Evolutionary conservation across 2,888 invertebrate genomes (phyloP).

Genomic region (Lepetodrilus schrolli): DNA sequence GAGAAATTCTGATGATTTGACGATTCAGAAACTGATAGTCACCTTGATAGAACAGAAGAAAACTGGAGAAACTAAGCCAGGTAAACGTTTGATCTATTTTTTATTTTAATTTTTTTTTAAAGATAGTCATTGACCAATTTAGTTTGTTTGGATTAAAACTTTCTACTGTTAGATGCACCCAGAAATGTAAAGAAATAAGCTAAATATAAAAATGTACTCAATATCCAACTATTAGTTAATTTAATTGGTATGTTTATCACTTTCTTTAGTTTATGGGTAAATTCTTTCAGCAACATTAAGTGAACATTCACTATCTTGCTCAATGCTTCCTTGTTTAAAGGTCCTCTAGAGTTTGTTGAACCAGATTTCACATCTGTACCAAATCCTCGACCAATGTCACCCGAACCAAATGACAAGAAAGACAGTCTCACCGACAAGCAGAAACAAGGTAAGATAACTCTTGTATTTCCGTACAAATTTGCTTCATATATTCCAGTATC

Average conservation of each 20-base stretch:
- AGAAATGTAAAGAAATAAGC: too few species aligned
- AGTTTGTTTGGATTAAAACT: too few species aligned
- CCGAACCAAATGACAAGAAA: constrained; percentile 59
- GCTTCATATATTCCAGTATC: too few species aligned
- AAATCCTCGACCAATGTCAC: constrained; percentile 63
- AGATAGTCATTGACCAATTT: too few species aligned
- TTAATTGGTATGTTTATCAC: background rate
- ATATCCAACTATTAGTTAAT: too few species aligned
- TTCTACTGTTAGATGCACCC: too few species aligned
- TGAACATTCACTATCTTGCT: constrained; percentile 73
- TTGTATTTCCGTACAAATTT: too few species aligned
- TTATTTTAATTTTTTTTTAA: too few species aligned
- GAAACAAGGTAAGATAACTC: constrained; percentile 51
- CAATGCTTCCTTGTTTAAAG: too few species aligned
- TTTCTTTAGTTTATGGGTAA: constrained; percentile 58
- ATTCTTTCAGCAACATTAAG: constrained; percentile 77
- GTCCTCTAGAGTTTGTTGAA: constrained; percentile 77
- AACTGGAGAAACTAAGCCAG: constrained; percentile 94
- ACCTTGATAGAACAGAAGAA: constrained; percentile 94
- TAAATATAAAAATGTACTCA: too few species aligned
- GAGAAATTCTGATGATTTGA: constrained; percentile 91
- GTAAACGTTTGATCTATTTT: constrained; percentile 79
- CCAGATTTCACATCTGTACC: constrained; percentile 73
- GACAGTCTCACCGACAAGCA: constrained; percentile 64
- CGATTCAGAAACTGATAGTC: constrained; percentile 92